Base-by-base conservation (phyloP, 2,797 vertebrate genomes). In the Bryconaethiops microstoma region DNA sequence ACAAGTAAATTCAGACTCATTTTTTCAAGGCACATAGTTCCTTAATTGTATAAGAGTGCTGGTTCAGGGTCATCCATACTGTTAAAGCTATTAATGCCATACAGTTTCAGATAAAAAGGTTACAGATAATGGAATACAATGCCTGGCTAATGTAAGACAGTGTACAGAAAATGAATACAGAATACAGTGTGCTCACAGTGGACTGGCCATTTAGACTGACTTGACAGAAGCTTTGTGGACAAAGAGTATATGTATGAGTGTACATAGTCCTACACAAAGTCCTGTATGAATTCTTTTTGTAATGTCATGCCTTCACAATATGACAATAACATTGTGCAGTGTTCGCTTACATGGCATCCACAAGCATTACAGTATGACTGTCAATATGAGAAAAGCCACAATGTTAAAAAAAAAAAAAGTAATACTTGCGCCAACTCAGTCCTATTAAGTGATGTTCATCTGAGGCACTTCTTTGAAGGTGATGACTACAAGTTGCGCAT, bases 71-170 rank as follows among this genome's bases (percentile, higher is more conserved):
- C 13, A 64, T 48, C 57, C 13, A 25, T 54, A 40, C 70, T 69
- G 35, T 45, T 63, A 70, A 45, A 52, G 55, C 29, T 62, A 45
- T 74, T 23, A 50, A 80, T 63, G 25, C n/a, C 29, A 62, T 7
- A 55, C 14, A 62, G 70, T 21, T 71, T 62, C 23, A 73, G 64
- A 70, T 76, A 69, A 75, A 79, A 72, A n/a, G n/a, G 68, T 63
- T 63, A 76, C 74, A 45, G 6, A 74, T 62, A 55, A 84, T 78
- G 65, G 9, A 78, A 73, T 82, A 74, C 50, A 65, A 84, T 60
- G 69, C 21, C 57, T 77, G 55, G 25, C n/a, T 50, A 65, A 79
- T 69, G 35, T 45, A 82, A 62, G 68, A 62, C 45, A 35, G 65
- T 54, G 29, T 13, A 67, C 14, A 72, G 42, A 74, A 79, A 59